A percentile compares a stretch with the other conserved stretches of the same genome.
phyloP scores from a whole-genome alignment of 1,140 invertebrate genomes.

The Globodera rostochiensis region DNA sequence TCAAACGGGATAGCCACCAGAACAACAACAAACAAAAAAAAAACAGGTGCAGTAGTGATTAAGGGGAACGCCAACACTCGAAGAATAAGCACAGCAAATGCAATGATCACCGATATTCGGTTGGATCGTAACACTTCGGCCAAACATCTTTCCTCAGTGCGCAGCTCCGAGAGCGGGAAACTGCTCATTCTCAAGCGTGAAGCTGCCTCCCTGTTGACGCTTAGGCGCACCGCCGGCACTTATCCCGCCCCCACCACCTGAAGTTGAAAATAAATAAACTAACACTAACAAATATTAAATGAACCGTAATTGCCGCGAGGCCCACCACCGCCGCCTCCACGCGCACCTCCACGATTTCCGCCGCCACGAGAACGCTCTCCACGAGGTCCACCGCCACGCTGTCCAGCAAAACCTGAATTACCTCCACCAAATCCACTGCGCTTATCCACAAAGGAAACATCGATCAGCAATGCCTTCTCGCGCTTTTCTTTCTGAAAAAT shows the following conservation, averaged over 20 bases:
- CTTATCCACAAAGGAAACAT: slow-evolving; percentile 21
- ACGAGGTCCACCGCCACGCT: slow-evolving; percentile 1
- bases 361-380: not conserved
- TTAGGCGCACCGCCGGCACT: slow-evolving; percentile 15
- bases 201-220: slow-evolving; percentile 17
- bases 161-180: slow-evolving; percentile 25
- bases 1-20: not conserved
- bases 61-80: not conserved
- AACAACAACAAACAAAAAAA: slow-evolving; percentile 6
- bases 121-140: not conserved
- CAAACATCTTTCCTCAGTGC: not conserved
- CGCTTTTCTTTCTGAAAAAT: slow-evolving; percentile 29
- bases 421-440: not conserved
- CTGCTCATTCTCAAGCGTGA: slow-evolving; percentile 27
- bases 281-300: not conserved
- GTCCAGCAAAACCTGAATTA: not conserved
- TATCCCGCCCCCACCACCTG: not conserved
- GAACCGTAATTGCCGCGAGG: slow-evolving; percentile 15
- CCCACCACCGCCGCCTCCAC: slow-evolving; percentile 19
- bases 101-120: slow-evolving; percentile 3
- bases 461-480: slow-evolving; percentile 13
- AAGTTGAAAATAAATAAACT: not conserved
- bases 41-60: not conserved
- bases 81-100: slow-evolving; percentile 1
- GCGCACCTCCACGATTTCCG: slow-evolving; percentile 4